These are phyloP conservation scores for Menidia menidia DNA, from an alignment of 2,797 vertebrate species.

Conservation along the genomic window DNA sequence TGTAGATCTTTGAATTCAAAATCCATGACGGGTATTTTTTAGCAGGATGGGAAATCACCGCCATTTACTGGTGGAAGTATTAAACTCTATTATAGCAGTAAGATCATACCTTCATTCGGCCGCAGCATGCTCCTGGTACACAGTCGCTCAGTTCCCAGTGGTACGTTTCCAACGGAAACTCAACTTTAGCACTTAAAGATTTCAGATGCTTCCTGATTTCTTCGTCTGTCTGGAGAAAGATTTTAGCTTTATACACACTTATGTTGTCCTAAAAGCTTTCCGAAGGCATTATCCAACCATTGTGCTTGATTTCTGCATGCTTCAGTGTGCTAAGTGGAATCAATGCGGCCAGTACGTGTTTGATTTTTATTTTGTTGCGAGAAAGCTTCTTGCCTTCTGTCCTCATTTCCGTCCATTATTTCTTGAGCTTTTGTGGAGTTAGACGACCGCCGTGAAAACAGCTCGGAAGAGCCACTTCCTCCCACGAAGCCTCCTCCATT, in stretches of 20 bases:
- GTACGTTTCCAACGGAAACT: constrained; percentile 26
- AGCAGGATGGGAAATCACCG: constrained; percentile 32
- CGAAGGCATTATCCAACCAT: constrained; percentile 48
- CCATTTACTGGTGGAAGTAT: constrained; percentile 31
- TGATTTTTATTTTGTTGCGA: constrained; percentile 45
- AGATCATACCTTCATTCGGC: constrained; percentile 18
- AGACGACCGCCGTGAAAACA: constrained; percentile 20
- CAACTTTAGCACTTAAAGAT: constrained; percentile 36
- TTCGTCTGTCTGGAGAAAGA: constrained; percentile 48
- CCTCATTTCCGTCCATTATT: constrained; percentile 6
- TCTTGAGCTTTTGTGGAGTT: constrained; percentile 15
- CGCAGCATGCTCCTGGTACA: constrained; percentile 17
- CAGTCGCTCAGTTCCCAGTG: constrained; percentile 15
- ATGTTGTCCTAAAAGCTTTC: constrained; percentile 59
- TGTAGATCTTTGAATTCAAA: constrained; percentile 16
- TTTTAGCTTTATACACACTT: constrained; percentile 44
- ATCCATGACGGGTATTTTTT: constrained; percentile 30
- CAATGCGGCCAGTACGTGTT: constrained; percentile 42
- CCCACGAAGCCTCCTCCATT: constrained; percentile 27
- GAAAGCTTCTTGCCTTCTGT: constrained; percentile 20
- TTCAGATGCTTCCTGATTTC: constrained; percentile 27
- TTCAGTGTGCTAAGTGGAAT: constrained; percentile 45
- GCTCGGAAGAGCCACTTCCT: constrained; percentile 9
- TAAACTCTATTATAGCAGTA: constrained; percentile 14
- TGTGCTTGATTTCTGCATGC: constrained; percentile 53